These are phyloP conservation scores for Sthenelais limicola DNA, from an alignment of 2,888 invertebrate species.

Conservation along the genomic window DNA sequence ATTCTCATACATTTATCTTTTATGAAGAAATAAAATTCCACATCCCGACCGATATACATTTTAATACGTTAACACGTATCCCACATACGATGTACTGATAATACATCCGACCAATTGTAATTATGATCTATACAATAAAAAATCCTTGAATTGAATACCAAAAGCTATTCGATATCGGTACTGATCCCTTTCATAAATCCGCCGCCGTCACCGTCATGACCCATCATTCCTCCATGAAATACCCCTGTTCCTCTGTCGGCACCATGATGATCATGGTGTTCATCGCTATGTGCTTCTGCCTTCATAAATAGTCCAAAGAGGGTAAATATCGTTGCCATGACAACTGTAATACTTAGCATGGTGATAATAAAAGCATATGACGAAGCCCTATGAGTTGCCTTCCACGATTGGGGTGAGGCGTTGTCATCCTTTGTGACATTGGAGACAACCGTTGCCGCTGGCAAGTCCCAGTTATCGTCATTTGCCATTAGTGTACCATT, in stretches of 20 bases:
- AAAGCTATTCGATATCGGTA: background rate
- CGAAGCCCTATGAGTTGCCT: background rate
- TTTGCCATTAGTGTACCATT: no score
- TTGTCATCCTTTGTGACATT: background rate
- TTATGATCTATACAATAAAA: no score
- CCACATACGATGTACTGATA: no score
- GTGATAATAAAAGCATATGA: slow-evolving; percentile 30
- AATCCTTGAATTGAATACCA: no score
- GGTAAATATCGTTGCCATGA: slow-evolving; percentile 37
- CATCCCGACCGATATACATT: no score
- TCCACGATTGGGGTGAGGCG: slow-evolving; percentile 15
- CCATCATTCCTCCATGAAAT: slow-evolving; percentile 11
- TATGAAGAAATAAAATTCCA: no score
- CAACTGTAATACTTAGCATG: slow-evolving; percentile 38
- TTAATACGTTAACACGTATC: no score
- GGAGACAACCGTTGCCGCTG: no score
- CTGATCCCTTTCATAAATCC: slow-evolving; percentile 19
- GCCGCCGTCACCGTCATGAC: slow-evolving; percentile 15
- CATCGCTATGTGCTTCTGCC: slow-evolving; percentile 38
- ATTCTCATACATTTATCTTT: no score
- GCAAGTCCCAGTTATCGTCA: slow-evolving; percentile 11
- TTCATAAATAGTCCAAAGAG: slow-evolving; percentile 42
- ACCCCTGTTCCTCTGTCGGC: background rate
- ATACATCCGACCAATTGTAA: no score
- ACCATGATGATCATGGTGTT: background rate